A percentile compares a stretch with the other conserved stretches of the same genome.
Evolutionary conservation across 2,888 invertebrate genomes (phyloP).

Genomic region (Onthophagus sagittarius): DNA sequence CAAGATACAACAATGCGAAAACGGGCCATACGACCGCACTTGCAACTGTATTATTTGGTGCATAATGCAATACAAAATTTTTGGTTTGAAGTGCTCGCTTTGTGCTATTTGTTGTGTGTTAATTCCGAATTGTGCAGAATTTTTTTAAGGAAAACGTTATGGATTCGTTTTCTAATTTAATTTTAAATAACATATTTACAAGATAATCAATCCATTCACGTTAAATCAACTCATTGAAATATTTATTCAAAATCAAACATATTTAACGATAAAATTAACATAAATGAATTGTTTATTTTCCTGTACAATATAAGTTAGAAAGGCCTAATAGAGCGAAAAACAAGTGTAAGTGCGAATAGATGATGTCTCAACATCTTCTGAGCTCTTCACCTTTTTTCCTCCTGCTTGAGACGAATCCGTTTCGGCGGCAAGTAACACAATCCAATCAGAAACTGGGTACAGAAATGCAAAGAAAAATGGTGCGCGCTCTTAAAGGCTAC

Average conservation of each 20-base stretch:
- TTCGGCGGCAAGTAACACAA: conserved; percentile 49
- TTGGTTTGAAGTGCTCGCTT: not conserved
- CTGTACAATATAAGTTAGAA: not conserved
- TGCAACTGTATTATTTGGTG: not conserved
- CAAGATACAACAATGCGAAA: conserved; percentile 3
- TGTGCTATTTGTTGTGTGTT: not conserved
- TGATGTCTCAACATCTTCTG: conserved; percentile 49
- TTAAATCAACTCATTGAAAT: not conserved
- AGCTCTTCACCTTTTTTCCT: conserved; percentile 63
- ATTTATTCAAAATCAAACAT: not conserved
- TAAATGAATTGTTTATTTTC: not conserved
- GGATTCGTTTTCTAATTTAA: not conserved
- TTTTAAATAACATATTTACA: not conserved
- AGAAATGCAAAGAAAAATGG: conserved; percentile 35
- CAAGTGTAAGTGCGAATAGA: conserved; percentile 49
- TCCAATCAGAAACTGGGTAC: conserved; percentile 48
- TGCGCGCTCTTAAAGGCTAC: conserved; percentile 34
- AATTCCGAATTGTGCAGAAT: not conserved
- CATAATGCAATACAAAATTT: not conserved
- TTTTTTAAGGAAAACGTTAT: not conserved
- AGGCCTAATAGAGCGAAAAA: conserved; percentile 39
- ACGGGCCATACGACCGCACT: conserved; percentile 10
- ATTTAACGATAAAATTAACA: not conserved
- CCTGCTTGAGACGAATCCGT: conserved; percentile 50
- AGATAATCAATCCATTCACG: not conserved